phyloP scores from a whole-genome alignment of 2,888 invertebrate species.

The Trichopoda pennipes region DNA sequence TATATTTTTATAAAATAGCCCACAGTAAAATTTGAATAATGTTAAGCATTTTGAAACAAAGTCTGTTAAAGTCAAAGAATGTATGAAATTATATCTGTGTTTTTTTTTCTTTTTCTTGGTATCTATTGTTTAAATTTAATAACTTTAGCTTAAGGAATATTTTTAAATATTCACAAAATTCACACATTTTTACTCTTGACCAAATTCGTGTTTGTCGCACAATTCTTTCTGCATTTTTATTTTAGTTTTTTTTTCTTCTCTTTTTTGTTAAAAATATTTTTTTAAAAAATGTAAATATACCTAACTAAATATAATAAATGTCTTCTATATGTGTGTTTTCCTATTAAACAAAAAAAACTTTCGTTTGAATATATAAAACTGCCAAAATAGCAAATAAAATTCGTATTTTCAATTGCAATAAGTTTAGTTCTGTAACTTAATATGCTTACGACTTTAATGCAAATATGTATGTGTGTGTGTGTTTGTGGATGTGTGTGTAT shows the following conservation, averaged over 20 bases:
- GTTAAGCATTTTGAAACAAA: constrained; percentile 27
- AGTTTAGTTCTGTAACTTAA: neutral
- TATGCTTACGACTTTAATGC: neutral
- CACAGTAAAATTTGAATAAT: constrained; percentile 31
- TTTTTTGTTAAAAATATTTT: constrained; percentile 29
- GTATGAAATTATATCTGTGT: constrained; percentile 26
- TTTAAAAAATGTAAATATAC: constrained; percentile 55
- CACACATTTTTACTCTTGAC: constrained; percentile 59
- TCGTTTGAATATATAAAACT: constrained; percentile 34
- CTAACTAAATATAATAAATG: neutral
- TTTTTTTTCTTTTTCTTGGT: neutral
- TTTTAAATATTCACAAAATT: neutral
- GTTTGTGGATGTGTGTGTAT: neutral
- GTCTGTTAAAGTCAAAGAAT: constrained; percentile 50
- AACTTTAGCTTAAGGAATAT: neutral
- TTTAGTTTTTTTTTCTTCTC: constrained; percentile 18
- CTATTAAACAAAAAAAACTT: constrained; percentile 51
- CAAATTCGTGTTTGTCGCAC: constrained; percentile 52
- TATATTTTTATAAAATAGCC: neutral
- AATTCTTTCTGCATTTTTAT: constrained; percentile 24
- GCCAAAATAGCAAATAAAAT: constrained; percentile 39
- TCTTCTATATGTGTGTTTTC: constrained; percentile 32
- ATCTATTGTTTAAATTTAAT: constrained; percentile 6
- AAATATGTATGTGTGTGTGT: neutral
- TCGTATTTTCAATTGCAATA: constrained; percentile 25